Percentiles rank a stretch among this genome's conserved stretches.
These are phyloP conservation scores for Eudemis profundana DNA, from an alignment of 2,888 invertebrate genomes.

Conservation along the genomic window DNA sequence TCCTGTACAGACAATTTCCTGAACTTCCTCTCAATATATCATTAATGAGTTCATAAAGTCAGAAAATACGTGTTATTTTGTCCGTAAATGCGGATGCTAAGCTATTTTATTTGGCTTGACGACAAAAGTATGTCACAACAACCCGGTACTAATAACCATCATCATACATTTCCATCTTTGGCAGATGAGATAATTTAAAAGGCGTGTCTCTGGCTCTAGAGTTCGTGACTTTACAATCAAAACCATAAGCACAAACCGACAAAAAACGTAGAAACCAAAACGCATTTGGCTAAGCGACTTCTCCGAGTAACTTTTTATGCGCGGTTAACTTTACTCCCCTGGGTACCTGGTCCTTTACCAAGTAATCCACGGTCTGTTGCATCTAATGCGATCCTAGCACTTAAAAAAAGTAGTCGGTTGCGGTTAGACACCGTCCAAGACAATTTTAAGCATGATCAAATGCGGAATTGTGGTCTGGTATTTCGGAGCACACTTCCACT, in stretches of 20 bases:
- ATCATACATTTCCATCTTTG: slow-evolving; percentile 9
- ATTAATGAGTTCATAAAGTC: background rate
- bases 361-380: slow-evolving; percentile 29
- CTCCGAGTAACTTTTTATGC: slow-evolving; percentile 23
- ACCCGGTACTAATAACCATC: background rate
- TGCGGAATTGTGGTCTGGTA: slow-evolving; percentile 13
- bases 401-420: slow-evolving; percentile 15
- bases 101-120: background rate
- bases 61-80: background rate
- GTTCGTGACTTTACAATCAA: slow-evolving; percentile 22
- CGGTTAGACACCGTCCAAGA: slow-evolving; percentile 13
- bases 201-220: slow-evolving; percentile 2
- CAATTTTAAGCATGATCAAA: slow-evolving; percentile 18
- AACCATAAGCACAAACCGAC: slow-evolving; percentile 23
- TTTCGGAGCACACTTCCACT: slow-evolving; percentile 36
- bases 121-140: background rate
- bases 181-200: slow-evolving; percentile 13
- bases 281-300: slow-evolving; percentile 9
- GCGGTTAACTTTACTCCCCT: slow-evolving; percentile 12
- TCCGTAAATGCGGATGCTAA: background rate
- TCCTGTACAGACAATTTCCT: background rate
- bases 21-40: background rate
- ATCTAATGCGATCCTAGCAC: slow-evolving; percentile 17
- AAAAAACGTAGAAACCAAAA: slow-evolving; percentile 17
- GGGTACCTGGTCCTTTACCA: slow-evolving; percentile 25